Percentiles rank a stretch among this genome's conserved stretches.
These are phyloP conservation scores for Tetranychus urticae DNA, from an alignment of 1,140 invertebrate species.

Conservation along the genomic window DNA sequence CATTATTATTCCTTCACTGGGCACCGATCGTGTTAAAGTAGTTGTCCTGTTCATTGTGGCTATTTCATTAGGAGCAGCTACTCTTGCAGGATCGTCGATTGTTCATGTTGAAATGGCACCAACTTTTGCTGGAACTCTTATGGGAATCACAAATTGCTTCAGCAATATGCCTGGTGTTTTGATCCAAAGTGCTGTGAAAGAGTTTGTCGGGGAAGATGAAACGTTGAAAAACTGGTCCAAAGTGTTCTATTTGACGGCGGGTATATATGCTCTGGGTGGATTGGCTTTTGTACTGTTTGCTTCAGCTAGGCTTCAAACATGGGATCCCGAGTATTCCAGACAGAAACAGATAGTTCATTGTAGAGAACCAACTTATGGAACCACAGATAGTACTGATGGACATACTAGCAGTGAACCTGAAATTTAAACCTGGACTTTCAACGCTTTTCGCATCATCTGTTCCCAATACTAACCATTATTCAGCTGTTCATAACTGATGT, in stretches of 20 bases:
- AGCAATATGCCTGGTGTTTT: conserved; percentile 16
- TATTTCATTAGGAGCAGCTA: conserved; percentile 33
- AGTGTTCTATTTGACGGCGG: conserved; percentile 55
- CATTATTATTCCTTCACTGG: conserved; percentile 6
- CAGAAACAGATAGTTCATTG: too few species aligned
- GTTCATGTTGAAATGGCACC: conserved; percentile 12
- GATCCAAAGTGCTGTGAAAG: conserved; percentile 13
- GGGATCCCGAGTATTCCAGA: conserved; percentile 2
- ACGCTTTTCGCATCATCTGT: too few species aligned
- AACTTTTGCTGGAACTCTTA: conserved; percentile 13
- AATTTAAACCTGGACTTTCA: too few species aligned
- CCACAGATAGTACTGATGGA: too few species aligned
- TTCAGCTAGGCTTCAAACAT: conserved; percentile 10
- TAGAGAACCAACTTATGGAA: too few species aligned
- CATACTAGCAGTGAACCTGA: too few species aligned
- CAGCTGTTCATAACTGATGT: too few species aligned
- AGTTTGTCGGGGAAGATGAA: conserved; percentile 24
- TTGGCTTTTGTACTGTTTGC: conserved; percentile 32
- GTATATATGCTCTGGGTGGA: conserved; percentile 44
- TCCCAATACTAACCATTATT: too few species aligned
- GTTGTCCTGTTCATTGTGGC: conserved; percentile 32
- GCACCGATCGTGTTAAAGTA: background rate
- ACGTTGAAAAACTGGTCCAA: conserved; percentile 51
- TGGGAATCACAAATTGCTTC: conserved; percentile 18
- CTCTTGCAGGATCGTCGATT: conserved; percentile 10